Base-by-base conservation (phyloP, 2,113 vertebrate genomes). In the Dryoscopus gambensis region DNA sequence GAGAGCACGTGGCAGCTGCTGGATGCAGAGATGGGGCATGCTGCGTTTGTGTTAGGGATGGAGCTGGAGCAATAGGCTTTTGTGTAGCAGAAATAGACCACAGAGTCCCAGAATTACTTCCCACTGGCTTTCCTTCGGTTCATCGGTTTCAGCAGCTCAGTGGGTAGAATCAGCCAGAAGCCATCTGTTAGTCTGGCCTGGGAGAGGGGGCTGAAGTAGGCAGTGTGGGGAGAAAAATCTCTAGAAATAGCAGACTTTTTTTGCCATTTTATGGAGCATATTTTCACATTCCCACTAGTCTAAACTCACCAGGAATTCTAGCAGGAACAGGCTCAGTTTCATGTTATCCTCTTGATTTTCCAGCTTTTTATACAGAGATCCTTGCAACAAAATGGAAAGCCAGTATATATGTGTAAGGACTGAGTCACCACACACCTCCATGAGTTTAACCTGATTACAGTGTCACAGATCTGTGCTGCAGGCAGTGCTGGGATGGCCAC, bases 31-130 rank as follows among this genome's bases (percentile, higher is more conserved):
- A 79, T 15, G 57, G 78, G 78, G 30, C 89, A 40, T 21, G 89
- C 91, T 96, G 93, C 10, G 1, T 65, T 89, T 95, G 79, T 95
- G 69, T 59, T 63, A 50, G 49, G 91, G 89, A 84, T 37, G 37
- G 91, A 93, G 77, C 91, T 69, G 91, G 37, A 90, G 96, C 84
- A 90, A 82, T 63, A 63, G 91, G 79, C 90, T 94, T 95, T 97
- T 89, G 78, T 89, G 40, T 18, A 65, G 84, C 89, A 89, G 70
- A 89, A 90, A 79, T 53, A 91, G 89, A 91, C 87, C 87, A 80
- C 89, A 59, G 93, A 96, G 92, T 67, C 77, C 59, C 90, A 92
- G 55, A 87, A 59, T 83, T 90, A 64, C 68, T 88, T 94, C 91
- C 69, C 83, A 64, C 83, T 81, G 77, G 52, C 73, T 93, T 78